Base-by-base conservation (phyloP, 2,888 invertebrate species). In the Girardia tigrina region DNA sequence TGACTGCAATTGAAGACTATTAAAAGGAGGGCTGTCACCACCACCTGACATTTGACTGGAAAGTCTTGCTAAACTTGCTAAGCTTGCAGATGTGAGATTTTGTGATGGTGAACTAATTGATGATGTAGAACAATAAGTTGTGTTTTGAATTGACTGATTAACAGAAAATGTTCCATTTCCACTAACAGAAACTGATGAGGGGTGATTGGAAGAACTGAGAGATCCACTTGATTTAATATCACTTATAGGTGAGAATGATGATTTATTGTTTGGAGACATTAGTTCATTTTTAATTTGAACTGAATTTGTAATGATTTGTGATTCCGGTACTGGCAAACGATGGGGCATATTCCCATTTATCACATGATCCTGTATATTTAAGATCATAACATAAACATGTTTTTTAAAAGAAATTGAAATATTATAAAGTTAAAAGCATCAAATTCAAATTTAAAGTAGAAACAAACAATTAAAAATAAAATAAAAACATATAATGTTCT, bases 71-170 rank as follows among this genome's bases (percentile, higher is more conserved):
- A 76, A 28, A 75, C 76, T 76, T 29, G 76, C 76, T 26, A 76
- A 29, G 69, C 76, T 76, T 4, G 76, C 76, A 6, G 76, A 76
- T 14, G 76, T 76, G 26, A 76, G 73, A 75, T 76, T 76, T 74
- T 76, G 76, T 12, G 76, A 56, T 56, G 56, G 56, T 56, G 56
- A 56, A 56, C 56, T 56, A 56, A 56, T 56, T 56, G 56, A 56
- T 12, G 36, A 36, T 20, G 56, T 20, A 56, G 56, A 56, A 56
- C 56, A 56, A n/a, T 12, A 56, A 56, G n/a, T 23, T 56, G 56
- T 4, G n/a, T 56, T 56, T n/a, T 56, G 56, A 8, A 56, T n/a
- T 20, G 56, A n/a, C n/a, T 56, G 56, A 56, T 56, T 56, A 56
- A 2, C 4, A 16, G 56, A 56, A 16, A 56, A 56, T 8, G 56